Base-by-base conservation (phyloP, 2,888 invertebrate species). In the Apeira syringaria region DNA sequence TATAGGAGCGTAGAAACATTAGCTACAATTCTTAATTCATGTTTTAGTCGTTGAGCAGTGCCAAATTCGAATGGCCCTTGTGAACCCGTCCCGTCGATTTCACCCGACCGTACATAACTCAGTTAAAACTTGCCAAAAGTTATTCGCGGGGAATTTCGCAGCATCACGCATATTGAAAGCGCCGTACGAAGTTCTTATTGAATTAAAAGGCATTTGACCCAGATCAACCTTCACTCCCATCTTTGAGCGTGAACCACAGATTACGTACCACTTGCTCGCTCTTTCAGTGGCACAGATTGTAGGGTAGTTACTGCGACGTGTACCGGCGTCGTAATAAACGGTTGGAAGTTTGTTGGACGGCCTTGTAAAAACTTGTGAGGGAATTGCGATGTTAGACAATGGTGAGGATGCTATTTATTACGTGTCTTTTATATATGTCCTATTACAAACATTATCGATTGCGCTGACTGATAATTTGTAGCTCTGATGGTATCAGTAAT, bases 121-220 rank as follows among this genome's bases (percentile, higher is more conserved):
- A 35, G n/a, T 12, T 22, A 30, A 25, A 34, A 34, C 18, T 35
- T 17, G 7, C 13, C 3, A 22, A 22, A 37, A 32, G 31, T 28
- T 30, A 17, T 31, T 31, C 6, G 8, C 3, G 11, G n/a, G 10
- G 27, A 43, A 37, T 44, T 33, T 29, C 20, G 28, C 43, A 44
- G 37, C n/a, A 38, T 44, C 43, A 33, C 43, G 37, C 43, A 13
- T 29, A 44, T 33, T 33, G 37, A 37, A 32, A 42, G 33, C 32
- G 11, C 15, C 18, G 35, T 26, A 12, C 10, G 11, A 35, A 35
- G 18, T 35, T 35, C 5, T 27, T 44, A 44, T 44, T 33, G 37
- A 44, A 44, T 44, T 32, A 33, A 15, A 22, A 29, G 33, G 32
- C 27, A 26, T 36, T 36, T 32, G 36, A 35, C 30, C 42, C 41